Evolutionary conservation across 1,140 invertebrate genomes (phyloP).

Genomic region (Octopus sinensis): DNA sequence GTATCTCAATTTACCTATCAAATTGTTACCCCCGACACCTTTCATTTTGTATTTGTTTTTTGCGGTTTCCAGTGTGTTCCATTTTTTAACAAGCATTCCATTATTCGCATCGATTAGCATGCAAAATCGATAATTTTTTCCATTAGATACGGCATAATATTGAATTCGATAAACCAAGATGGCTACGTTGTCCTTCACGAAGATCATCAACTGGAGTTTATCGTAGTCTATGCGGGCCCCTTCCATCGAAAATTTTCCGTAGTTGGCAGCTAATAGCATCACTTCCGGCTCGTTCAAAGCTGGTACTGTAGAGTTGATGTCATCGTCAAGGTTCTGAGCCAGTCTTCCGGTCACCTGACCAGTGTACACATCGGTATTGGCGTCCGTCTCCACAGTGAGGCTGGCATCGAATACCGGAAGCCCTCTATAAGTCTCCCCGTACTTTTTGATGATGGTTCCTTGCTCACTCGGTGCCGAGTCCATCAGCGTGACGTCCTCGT

Average conservation of each 20-base stretch:
- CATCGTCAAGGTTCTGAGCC: conserved; percentile 16
- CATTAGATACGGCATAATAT: conserved; percentile 6
- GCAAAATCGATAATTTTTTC: conserved; percentile 17
- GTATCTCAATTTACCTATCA: conserved; percentile 33
- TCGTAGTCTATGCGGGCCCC: neutral
- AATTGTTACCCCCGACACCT: conserved; percentile 32
- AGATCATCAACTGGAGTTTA: conserved; percentile 8
- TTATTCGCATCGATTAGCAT: conserved; percentile 28
- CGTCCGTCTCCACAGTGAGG: conserved; percentile 20
- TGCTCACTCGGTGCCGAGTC: conserved; percentile 19
- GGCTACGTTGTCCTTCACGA: neutral
- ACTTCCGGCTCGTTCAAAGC: conserved; percentile 1
- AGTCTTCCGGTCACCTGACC: conserved; percentile 20
- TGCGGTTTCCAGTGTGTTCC: conserved; percentile 25
- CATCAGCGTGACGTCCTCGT: neutral
- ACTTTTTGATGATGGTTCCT: conserved; percentile 20
- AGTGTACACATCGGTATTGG: conserved; percentile 18
- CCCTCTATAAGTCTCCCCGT: conserved; percentile 29
- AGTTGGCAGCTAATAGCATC: conserved; percentile 1
- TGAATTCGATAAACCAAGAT: conserved; percentile 22
- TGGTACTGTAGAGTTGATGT: conserved; percentile 14
- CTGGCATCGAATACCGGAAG: conserved; percentile 21
- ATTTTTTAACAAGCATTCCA: conserved; percentile 22
- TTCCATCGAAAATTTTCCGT: neutral
- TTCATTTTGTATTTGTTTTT: conserved; percentile 15